Base-by-base conservation (phyloP, 2,113 vertebrate species). In the Rhizomys pruinosus region DNA sequence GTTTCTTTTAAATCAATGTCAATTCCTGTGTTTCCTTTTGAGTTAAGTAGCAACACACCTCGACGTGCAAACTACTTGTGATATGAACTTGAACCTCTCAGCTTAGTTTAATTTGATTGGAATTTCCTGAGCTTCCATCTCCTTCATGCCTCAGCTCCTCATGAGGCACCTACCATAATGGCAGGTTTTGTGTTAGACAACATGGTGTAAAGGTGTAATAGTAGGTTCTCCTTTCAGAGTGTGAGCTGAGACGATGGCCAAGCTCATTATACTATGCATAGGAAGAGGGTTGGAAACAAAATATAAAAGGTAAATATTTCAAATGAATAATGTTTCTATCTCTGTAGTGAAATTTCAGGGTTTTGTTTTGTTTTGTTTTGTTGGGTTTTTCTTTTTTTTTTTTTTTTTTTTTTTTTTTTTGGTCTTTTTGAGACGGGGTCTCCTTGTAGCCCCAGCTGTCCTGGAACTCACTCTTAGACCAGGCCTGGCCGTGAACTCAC, bases 271-370 rank as follows among this genome's bases (percentile, higher is more conserved):
- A 9, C 17, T 64, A 5, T 12, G 5, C 59, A 5, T 92, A 27
- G 29, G 11, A 87, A 47, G n/a, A 68, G 20, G 25, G 15, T 79
- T 89, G 47, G 52, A 57, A 47, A 68, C 88, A n/a, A 93, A 90
- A 59, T 55, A 55, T 61, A 57, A 78, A 77, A 66, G 63, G 15
- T 19, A 90, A 68, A 44, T 87, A 73, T 22, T 42, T 89, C 89
- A 94, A 64, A 27, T 66, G 80, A 86, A 79, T 73, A 77, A 12
- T 74, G 15, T 68, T 90, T 91, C 47, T 73, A 79, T n/a, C 12
- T 84, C 3, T 15, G 1, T 39, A 74, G 23, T 82, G 69, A 52
- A 81, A 89, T 80, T 89, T 79, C 27, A 86, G 2, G n/a, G n/a
- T n/a, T n/a, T n/a, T n/a, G n/a, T n/a, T n/a, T n/a, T n/a, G n/a